Conservation (phyloP, 2,888 invertebrate species). For the Rhabditophanes sp. region DNA sequence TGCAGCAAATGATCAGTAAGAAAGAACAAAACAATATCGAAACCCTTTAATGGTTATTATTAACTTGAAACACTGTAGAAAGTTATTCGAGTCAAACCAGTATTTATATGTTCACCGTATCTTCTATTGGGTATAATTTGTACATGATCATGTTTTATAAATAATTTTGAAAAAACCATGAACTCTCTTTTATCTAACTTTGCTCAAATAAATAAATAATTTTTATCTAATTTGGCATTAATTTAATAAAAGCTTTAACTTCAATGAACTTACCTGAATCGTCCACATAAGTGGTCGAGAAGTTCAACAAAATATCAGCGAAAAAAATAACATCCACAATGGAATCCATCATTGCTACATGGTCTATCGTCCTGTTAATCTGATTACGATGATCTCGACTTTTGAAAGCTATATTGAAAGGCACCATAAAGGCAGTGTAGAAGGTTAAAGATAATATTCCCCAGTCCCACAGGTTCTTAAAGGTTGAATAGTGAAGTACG, state of each 20-base stretch:
- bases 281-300: conserved; percentile 99
- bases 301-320: conserved; percentile 98
- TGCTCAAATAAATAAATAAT: neutral
- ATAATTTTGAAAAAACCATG: conserved; percentile 1
- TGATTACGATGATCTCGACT: conserved; percentile 95
- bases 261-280: no score
- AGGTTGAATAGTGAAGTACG: conserved; percentile 92
- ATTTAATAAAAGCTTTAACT: conserved; percentile 46
- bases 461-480: conserved; percentile 93
- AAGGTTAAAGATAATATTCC: conserved; percentile 97
- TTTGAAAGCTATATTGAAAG: conserved; percentile 96
- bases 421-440: conserved; percentile 95
- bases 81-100: no score
- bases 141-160: no score
- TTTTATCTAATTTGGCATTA: neutral
- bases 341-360: conserved; percentile 51
- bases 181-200: neutral
- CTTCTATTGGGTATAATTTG: no score
- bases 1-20: no score
- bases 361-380: conserved; percentile 40
- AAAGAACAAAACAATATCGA: no score
- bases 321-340: conserved; percentile 99
- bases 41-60: no score
- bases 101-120: no score
- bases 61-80: no score